Evolutionary conservation across 2,888 invertebrate genomes (phyloP).

Genomic region (Hypselothyrea guttata): DNA sequence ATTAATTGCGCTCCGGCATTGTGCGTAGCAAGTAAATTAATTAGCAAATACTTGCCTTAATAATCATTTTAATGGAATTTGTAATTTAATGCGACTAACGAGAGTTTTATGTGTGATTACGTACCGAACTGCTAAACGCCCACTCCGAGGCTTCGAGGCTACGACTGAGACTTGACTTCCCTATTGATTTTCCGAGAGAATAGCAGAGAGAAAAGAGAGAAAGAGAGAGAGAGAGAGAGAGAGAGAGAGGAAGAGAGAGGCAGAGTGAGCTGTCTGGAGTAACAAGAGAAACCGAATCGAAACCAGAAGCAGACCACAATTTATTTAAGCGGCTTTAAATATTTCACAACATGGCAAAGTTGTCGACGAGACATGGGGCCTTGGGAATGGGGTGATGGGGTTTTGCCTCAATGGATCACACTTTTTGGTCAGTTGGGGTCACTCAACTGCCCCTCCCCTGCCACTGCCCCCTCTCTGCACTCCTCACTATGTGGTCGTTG

Average conservation of each 20-base stretch:
- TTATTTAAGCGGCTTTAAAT: constrained; percentile 79
- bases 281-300: constrained; percentile 16
- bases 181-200: constrained; percentile 57
- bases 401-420: constrained; percentile 11
- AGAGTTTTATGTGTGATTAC: constrained; percentile 76
- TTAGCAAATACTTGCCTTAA: constrained; percentile 77
- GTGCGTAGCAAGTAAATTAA: constrained; percentile 76
- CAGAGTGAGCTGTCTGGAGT: not conserved
- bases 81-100: constrained; percentile 79
- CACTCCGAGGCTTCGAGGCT: not conserved
- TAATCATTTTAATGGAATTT: constrained; percentile 80
- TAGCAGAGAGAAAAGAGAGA: constrained; percentile 8
- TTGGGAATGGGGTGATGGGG: constrained; percentile 1
- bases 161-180: not conserved
- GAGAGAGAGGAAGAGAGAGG: no score
- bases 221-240: constrained; percentile 16
- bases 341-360: constrained; percentile 68
- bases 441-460: constrained; percentile 47
- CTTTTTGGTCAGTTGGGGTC: constrained; percentile 46
- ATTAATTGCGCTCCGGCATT: constrained; percentile 65
- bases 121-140: not conserved
- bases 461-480: not conserved
- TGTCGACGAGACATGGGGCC: constrained; percentile 16
- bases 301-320: constrained; percentile 64
- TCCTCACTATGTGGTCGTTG: not conserved